Base-by-base conservation (phyloP, 1,140 invertebrate species). In the Thrips palmi region DNA sequence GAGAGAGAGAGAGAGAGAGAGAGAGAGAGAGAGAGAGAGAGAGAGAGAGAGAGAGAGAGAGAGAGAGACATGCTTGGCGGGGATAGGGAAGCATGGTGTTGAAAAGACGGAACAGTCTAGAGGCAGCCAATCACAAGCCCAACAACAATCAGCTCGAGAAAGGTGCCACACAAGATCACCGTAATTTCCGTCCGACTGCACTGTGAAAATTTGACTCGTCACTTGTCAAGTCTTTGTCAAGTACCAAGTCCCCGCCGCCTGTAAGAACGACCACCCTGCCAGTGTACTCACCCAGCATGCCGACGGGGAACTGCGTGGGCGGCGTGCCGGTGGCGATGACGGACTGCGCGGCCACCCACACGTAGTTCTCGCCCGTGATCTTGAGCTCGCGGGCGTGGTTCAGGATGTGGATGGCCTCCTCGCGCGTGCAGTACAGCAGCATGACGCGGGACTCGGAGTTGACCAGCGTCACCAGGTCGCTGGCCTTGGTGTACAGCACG, bases 331-430 rank as follows among this genome's bases (percentile, higher is more conserved):
- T 76, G 51, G 71, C 85, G 25, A 94, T 83, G 29, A 91, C 86
- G 49, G 83, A 86, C 56, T 93, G 85, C n/a, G 86, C 91, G 0
- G 91, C 85, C 32, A 97, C 84, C 91, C 91, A 96, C 5, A 94
- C 85, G 55, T 92, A 94, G 54, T 92, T 89, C 53, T 88, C 81
- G 2, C 85, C 86, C 1, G 87, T 92, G 30, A 94, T 72, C 45
- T 86, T 82, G 43, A 86, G 66, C 45, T 84, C 73, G 39, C 69
- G 65, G 2, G 88, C 88, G 10, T 70, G 72, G 2, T 68, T 68
- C 29, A 97, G 60, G 20, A 97, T 93, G 39, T 72, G 69, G 15
- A 74, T 71, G 0, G 88, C 87, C 55, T 92, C 86, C 46, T 81
- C 74, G 41, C 78, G 69, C 8, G 82, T 91, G 27, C 81, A 84